phyloP scores from a whole-genome alignment of 1,140 invertebrate genomes.

The Lordiphosa mommai region DNA sequence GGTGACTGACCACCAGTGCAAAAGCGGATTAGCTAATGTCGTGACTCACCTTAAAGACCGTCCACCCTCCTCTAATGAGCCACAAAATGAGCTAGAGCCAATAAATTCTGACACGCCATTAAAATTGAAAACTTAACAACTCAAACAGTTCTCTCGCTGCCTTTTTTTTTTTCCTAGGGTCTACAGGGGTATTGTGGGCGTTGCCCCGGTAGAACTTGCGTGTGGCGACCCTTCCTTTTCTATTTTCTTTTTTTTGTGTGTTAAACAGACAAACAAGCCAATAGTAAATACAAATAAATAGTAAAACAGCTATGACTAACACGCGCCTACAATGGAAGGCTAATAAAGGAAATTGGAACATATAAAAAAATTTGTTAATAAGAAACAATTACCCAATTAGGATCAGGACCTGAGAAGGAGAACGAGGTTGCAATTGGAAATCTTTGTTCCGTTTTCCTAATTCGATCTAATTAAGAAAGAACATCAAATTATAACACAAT shows the following conservation, averaged over 20 bases:
- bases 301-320: slow-evolving; percentile 60
- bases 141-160: background rate
- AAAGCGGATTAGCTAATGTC: slow-evolving; percentile 43
- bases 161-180: background rate
- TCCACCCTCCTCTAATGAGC: slow-evolving; percentile 35
- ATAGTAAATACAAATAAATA: slow-evolving; percentile 60
- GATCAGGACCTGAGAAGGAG: too few relatives aligned
- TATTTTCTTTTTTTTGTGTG: background rate
- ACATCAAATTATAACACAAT: too few relatives aligned
- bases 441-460: too few relatives aligned
- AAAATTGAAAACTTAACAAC: slow-evolving; percentile 48
- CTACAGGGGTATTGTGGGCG: background rate
- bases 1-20: slow-evolving; percentile 30
- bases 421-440: too few relatives aligned
- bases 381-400: too few relatives aligned
- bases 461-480: too few relatives aligned
- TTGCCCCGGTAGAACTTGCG: slow-evolving; percentile 23
- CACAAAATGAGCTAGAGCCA: slow-evolving; percentile 58
- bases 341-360: too few relatives aligned
- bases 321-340: slow-evolving; percentile 61
- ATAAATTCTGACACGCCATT: slow-evolving; percentile 73
- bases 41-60: slow-evolving; percentile 53
- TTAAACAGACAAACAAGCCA: slow-evolving; percentile 32
- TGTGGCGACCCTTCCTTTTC: slow-evolving; percentile 7
- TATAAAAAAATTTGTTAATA: too few relatives aligned